These are phyloP conservation scores for Hippoglossus hippoglossus DNA, from an alignment of 2,797 vertebrate genomes.

Conservation along the genomic window DNA sequence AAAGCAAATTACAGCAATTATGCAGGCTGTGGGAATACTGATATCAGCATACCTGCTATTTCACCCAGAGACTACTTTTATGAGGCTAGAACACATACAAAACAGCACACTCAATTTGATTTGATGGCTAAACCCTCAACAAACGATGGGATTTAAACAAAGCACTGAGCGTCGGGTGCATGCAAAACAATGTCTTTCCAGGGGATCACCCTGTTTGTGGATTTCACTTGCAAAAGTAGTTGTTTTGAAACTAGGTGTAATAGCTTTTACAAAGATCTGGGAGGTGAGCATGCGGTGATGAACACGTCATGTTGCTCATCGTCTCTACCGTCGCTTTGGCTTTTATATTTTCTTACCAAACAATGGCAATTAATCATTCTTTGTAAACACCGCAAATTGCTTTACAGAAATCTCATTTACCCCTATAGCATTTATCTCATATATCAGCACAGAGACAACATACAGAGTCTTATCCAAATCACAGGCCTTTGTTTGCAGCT, in stretches of 20 bases:
- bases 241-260: constrained; percentile 56
- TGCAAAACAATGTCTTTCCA: constrained; percentile 65
- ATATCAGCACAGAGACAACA: constrained; percentile 67
- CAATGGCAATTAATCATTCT: constrained; percentile 71
- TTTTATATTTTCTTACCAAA: constrained; percentile 39
- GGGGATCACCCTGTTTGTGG: constrained; percentile 57
- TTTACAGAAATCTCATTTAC: constrained; percentile 68
- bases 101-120: constrained; percentile 78
- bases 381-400: constrained; percentile 72
- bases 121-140: constrained; percentile 75
- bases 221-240: constrained; percentile 55
- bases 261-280: constrained; percentile 41
- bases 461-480: constrained; percentile 74
- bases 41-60: constrained; percentile 84
- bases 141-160: constrained; percentile 74
- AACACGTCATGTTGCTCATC: constrained; percentile 47
- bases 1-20: constrained; percentile 88
- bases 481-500: constrained; percentile 77
- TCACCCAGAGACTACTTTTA: constrained; percentile 80
- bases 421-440: constrained; percentile 64
- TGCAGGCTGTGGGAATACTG: constrained; percentile 83
- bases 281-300: constrained; percentile 37
- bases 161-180: constrained; percentile 55
- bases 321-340: constrained; percentile 7
- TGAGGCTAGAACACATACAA: constrained; percentile 72